Evolutionary conservation across 2,113 vertebrate genomes (phyloP).

Genomic region (Martes martes): DNA sequence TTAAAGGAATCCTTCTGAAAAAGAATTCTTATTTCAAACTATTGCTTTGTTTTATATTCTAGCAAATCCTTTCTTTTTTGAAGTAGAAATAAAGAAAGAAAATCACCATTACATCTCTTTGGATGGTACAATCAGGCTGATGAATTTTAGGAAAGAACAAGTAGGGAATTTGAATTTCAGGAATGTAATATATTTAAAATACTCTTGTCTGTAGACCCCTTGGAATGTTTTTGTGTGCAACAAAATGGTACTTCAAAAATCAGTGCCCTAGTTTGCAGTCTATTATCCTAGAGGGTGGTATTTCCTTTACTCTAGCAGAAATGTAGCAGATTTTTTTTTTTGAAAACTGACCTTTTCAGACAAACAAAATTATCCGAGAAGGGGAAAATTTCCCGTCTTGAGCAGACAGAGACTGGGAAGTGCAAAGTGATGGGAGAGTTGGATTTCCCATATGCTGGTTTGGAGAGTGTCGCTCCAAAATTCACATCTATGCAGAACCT

Average conservation of each 20-base stretch:
- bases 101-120: not conserved
- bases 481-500: not conserved
- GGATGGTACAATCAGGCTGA: not conserved
- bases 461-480: not conserved
- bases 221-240: not conserved
- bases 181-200: not conserved
- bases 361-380: not conserved
- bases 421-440: not conserved
- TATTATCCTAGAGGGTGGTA: not conserved
- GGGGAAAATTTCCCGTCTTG: not conserved
- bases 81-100: not conserved
- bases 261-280: not conserved
- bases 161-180: not conserved
- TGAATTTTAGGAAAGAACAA: not conserved
- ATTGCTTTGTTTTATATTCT: not conserved
- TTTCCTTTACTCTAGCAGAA: not conserved
- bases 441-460: not conserved
- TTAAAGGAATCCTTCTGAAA: not conserved
- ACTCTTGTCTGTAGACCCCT: not conserved
- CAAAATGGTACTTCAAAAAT: not conserved
- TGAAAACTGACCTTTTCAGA: not conserved
- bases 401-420: not conserved
- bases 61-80: not conserved
- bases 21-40: not conserved
- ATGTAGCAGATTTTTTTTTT: not conserved